Percentiles rank a stretch among this genome's conserved stretches.
Conservation (phyloP, 2,888 invertebrate species). For the Tipula helvola region DNA sequence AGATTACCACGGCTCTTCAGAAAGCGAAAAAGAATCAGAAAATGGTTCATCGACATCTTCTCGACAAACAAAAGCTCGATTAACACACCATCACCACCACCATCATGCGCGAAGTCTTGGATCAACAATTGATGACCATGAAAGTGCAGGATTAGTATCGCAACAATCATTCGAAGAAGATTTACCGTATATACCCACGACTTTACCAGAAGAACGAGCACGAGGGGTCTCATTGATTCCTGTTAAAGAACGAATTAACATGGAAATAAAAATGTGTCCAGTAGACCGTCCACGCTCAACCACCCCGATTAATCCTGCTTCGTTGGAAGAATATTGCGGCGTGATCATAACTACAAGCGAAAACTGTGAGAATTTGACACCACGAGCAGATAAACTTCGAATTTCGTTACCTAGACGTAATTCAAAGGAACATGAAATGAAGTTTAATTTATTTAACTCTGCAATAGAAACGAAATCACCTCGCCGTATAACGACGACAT, state of each 20-base stretch:
- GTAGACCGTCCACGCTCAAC: conserved; percentile 63
- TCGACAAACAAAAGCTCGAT: conserved; percentile 17
- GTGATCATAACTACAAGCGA: conserved; percentile 26
- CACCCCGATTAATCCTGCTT: conserved; percentile 57
- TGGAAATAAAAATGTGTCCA: conserved; percentile 53
- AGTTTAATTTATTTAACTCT: not conserved
- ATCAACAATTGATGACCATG: conserved; percentile 44
- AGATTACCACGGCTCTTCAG: conserved; percentile 48
- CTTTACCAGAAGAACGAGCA: conserved; percentile 72
- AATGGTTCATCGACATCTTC: not conserved
- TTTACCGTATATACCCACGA: conserved; percentile 82
- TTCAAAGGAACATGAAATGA: conserved; percentile 24
- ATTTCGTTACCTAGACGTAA: conserved; percentile 55
- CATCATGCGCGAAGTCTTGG: not conserved
- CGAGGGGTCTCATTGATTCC: conserved; percentile 71
- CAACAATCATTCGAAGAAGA: conserved; percentile 79
- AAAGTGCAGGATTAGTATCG: conserved; percentile 62
- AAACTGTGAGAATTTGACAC: conserved; percentile 18
- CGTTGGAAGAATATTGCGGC: conserved; percentile 57
- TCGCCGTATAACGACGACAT: conserved; percentile 35
- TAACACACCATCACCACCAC: conserved; percentile 14
- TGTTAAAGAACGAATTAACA: conserved; percentile 51
- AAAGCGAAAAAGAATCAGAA: conserved; percentile 49
- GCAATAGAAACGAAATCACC: conserved; percentile 40
- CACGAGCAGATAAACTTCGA: conserved; percentile 49